Percentiles rank a stretch among this genome's conserved stretches.
Evolutionary conservation across 2,113 vertebrate genomes (phyloP).

Genomic region (Sander lucioperca): DNA sequence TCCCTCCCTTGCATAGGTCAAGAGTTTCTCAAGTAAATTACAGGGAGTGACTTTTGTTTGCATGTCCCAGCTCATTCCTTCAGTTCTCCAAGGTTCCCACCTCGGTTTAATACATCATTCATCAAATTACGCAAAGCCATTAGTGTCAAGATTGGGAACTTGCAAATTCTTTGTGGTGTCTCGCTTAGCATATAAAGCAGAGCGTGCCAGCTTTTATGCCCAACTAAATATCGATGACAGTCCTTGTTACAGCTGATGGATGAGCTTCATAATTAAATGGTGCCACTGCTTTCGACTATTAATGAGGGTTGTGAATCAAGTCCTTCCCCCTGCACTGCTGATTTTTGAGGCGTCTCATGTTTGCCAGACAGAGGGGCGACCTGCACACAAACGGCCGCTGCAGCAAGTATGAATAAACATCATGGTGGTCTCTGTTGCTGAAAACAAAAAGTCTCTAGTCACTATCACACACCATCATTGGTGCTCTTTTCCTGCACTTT

Average conservation of each 20-base stretch:
- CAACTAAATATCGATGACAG: constrained; percentile 93
- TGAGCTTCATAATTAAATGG: constrained; percentile 90
- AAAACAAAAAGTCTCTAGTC: constrained; percentile 31
- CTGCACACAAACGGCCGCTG: constrained; percentile 27
- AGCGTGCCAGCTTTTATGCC: constrained; percentile 81
- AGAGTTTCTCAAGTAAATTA: constrained; percentile 71
- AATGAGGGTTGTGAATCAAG: constrained; percentile 81
- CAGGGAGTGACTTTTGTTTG: constrained; percentile 71
- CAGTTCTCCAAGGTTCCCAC: constrained; percentile 86
- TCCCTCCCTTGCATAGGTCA: constrained; percentile 28
- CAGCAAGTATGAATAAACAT: constrained; percentile 59
- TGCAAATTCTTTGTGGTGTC: constrained; percentile 90
- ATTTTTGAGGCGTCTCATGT: constrained; percentile 50
- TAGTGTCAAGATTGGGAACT: constrained; percentile 92
- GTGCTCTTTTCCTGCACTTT: not conserved
- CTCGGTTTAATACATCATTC: constrained; percentile 91
- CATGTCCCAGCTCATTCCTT: constrained; percentile 62
- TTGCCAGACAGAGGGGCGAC: constrained; percentile 42
- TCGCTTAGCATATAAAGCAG: constrained; percentile 94
- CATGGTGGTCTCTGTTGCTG: not conserved
- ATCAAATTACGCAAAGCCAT: constrained; percentile 95
- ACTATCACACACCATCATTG: not conserved
- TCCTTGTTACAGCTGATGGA: constrained; percentile 92
- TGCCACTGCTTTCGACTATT: constrained; percentile 82
- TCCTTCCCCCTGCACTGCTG: constrained; percentile 38